Evolutionary conservation across 1,140 invertebrate species (phyloP), one percentile per base, ranked within the genome.

Genomic region (Bombus terrestris): DNA sequence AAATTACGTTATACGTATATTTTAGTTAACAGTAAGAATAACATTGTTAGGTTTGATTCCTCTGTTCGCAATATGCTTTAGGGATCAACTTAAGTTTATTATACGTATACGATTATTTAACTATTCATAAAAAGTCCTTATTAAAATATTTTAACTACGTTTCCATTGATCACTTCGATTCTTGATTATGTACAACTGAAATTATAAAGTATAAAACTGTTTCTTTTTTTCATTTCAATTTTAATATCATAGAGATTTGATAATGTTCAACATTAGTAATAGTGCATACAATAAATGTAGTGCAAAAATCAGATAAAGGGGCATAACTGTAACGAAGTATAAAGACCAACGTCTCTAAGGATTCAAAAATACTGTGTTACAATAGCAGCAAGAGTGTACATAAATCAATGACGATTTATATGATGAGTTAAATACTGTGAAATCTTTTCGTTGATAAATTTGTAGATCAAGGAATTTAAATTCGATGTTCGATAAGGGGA

Each of bases 281-380:
- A n/a, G 64, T 83, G 64, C 81, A 57, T 76, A 43, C 28, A 69
- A 64, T 47, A 85, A 80, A 47, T 62, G 69, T 39, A n/a, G 76
- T 85, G 83, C 82, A 72, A 35, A 85, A 85, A 62, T 47, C 18
- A 72, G n/a, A 37, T 72, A 43, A 72, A 37, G 71, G 3, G 35
- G 37, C 25, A 39, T 41, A 39, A 71, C 39, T 62, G 32, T n/a
- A 62, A 62, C 15, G 47, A 62, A 84, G 39, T 68, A 71, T 68
- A 68, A 79, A 47, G 43, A 79, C 41, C 41, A 47, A 83, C 39
- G 39, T 80, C n/a, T 77, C 62, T 69, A 77, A 57, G 35, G 62
- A 83, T 28, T 83, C 6, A 62, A 74, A 64, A 82, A 75, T 69
- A 35, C 22, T n/a, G 57, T 81, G 41, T 62, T n/a, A 41, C 15